A percentile compares a stretch with the other conserved stretches of the same genome.
These are phyloP conservation scores for Alauda arvensis DNA, from an alignment of 2,797 vertebrate species.

Conservation along the genomic window DNA sequence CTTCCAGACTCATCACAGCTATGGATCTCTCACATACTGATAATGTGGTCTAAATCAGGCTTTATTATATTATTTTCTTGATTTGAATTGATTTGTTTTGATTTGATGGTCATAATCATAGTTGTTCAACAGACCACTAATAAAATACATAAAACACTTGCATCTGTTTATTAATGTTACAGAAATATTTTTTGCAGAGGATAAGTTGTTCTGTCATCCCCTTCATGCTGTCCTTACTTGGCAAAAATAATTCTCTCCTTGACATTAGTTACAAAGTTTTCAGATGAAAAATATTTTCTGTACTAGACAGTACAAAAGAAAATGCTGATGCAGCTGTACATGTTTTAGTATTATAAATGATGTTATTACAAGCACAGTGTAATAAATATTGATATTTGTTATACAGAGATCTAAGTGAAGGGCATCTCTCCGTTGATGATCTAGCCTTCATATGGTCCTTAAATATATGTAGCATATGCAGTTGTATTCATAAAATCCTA, in stretches of 20 bases:
- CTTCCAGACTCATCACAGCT: background rate
- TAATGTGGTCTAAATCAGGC: background rate
- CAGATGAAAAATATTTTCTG: background rate
- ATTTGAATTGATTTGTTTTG: background rate
- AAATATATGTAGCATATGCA: slow-evolving; percentile 16
- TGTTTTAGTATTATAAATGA: slow-evolving; percentile 11
- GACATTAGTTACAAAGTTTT: slow-evolving; percentile 11
- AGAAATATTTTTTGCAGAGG: background rate
- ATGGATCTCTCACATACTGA: background rate
- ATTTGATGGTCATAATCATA: background rate
- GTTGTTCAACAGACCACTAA: background rate
- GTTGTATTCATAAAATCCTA: background rate
- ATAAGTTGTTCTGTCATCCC: background rate
- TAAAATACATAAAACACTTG: background rate
- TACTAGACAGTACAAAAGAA: slow-evolving; percentile 21
- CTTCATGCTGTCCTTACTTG: background rate
- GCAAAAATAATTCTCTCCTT: slow-evolving; percentile 10
- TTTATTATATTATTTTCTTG: background rate
- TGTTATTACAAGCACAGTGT: slow-evolving; percentile 27
- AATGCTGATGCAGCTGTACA: slow-evolving; percentile 37
- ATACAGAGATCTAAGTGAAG: slow-evolving; percentile 28
- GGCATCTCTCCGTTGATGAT: slow-evolving; percentile 12
- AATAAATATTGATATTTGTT: slow-evolving; percentile 63
- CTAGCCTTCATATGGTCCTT: background rate
- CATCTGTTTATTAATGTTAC: background rate